A percentile compares a stretch with the other conserved stretches of the same genome.
Evolutionary conservation across 2,888 invertebrate species (phyloP).

Genomic region (Entomobrya multifasciata): DNA sequence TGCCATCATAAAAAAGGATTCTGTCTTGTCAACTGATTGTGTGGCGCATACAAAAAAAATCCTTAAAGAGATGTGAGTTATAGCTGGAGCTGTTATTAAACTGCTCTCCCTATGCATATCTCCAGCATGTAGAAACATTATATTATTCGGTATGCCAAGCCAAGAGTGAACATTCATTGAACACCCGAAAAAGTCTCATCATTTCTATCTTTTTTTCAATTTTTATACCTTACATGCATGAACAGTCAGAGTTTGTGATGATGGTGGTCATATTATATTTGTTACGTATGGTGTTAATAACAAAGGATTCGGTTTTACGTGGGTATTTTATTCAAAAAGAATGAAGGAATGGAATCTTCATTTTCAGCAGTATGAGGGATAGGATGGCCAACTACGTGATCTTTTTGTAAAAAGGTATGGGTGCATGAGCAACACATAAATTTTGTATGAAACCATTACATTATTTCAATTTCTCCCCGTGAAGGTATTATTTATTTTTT

Average conservation of each 20-base stretch:
- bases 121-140: no score
- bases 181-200: constrained; percentile 61
- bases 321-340: not conserved
- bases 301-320: no score
- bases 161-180: constrained; percentile 46
- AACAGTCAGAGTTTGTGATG: no score
- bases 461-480: constrained; percentile 36
- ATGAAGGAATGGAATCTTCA: constrained; percentile 32
- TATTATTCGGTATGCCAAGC: no score
- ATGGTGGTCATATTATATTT: no score
- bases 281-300: no score
- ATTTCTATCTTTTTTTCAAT: constrained; percentile 48
- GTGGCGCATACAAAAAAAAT: constrained; percentile 16
- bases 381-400: constrained; percentile 33
- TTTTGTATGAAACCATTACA: constrained; percentile 34
- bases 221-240: constrained; percentile 4
- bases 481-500: constrained; percentile 46
- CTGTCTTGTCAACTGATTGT: constrained; percentile 58
- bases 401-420: constrained; percentile 35
- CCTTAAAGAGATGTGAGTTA: constrained; percentile 60
- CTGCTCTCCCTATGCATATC: no score
- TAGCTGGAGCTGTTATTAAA: constrained; percentile 43
- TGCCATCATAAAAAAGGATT: constrained; percentile 64
- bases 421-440: constrained; percentile 48
- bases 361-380: no score